Conservation (phyloP, 2,888 invertebrate species). For the Onchidella celtica region DNA sequence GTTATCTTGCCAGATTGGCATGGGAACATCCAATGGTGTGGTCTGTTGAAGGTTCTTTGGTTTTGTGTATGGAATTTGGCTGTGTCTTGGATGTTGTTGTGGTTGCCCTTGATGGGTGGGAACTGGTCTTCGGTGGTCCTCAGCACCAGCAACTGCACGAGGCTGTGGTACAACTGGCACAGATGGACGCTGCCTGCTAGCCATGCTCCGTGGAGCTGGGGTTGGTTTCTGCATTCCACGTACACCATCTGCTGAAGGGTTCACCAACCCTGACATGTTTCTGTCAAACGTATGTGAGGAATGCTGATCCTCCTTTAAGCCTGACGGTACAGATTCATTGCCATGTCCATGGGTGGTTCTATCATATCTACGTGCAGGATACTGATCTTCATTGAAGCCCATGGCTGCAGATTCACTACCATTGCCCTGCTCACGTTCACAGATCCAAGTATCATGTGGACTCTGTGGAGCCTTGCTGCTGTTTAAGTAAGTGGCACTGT, state of each 20-base stretch:
- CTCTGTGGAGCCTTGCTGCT: not conserved
- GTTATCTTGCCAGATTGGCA: too few relatives aligned
- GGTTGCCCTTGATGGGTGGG: not conserved
- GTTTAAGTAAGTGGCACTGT: not conserved
- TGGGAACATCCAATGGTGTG: too few relatives aligned
- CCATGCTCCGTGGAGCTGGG: conserved; percentile 14
- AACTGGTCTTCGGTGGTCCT: not conserved
- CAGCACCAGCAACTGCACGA: not conserved
- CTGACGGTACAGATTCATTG: too few relatives aligned
- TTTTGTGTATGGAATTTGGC: too few relatives aligned
- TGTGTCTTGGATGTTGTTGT: too few relatives aligned
- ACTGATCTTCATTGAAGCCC: not conserved
- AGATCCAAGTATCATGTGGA: not conserved
- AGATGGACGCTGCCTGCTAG: too few relatives aligned
- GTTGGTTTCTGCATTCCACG: not conserved
- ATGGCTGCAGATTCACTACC: not conserved
- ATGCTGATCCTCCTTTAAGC: too few relatives aligned
- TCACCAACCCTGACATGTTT: not conserved
- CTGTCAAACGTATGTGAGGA: not conserved
- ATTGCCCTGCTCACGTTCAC: not conserved
- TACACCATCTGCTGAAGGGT: not conserved
- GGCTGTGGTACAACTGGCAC: not conserved
- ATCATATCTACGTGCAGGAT: not conserved
- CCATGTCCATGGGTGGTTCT: not conserved
- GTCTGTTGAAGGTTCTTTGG: too few relatives aligned